These are phyloP conservation scores for Drepana arcuata DNA, from an alignment of 1,140 invertebrate species.

Conservation along the genomic window DNA sequence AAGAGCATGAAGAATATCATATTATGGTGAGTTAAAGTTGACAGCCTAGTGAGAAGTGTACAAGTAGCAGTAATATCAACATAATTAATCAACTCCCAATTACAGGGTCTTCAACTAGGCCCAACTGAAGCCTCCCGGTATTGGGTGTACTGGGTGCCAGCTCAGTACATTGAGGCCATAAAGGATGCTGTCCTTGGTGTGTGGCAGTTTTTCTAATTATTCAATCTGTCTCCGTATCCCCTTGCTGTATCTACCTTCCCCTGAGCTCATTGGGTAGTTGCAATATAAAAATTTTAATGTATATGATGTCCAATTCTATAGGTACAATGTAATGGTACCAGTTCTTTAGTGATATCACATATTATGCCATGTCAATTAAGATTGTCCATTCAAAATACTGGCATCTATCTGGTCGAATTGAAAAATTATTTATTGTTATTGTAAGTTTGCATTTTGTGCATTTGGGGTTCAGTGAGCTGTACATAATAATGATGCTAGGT, in stretches of 20 bases:
- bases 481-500: background rate
- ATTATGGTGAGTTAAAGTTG: conserved; percentile 81
- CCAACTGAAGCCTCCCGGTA: conserved; percentile 91
- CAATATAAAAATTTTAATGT: conserved; percentile 35
- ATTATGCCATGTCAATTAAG: conserved; percentile 63
- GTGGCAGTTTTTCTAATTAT: conserved; percentile 84
- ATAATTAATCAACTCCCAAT: too few species aligned
- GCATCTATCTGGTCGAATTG: conserved; percentile 57
- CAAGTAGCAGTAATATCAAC: background rate
- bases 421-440: conserved; percentile 55
- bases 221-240: conserved; percentile 13
- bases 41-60: background rate
- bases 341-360: conserved; percentile 54
- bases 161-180: conserved; percentile 92
- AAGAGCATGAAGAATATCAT: conserved; percentile 93
- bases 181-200: conserved; percentile 92
- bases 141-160: conserved; percentile 97
- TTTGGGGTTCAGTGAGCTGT: conserved; percentile 40
- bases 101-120: conserved; percentile 86
- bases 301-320: conserved; percentile 30
- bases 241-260: conserved; percentile 36
- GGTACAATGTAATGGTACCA: conserved; percentile 33
- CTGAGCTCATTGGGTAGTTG: conserved; percentile 49
- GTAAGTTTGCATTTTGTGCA: conserved; percentile 48
- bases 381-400: conserved; percentile 57